A percentile compares a stretch with the other conserved stretches of the same genome.
These are phyloP conservation scores for Drosophila lutescens DNA, from an alignment of 2,888 invertebrate species.

Conservation along the genomic window DNA sequence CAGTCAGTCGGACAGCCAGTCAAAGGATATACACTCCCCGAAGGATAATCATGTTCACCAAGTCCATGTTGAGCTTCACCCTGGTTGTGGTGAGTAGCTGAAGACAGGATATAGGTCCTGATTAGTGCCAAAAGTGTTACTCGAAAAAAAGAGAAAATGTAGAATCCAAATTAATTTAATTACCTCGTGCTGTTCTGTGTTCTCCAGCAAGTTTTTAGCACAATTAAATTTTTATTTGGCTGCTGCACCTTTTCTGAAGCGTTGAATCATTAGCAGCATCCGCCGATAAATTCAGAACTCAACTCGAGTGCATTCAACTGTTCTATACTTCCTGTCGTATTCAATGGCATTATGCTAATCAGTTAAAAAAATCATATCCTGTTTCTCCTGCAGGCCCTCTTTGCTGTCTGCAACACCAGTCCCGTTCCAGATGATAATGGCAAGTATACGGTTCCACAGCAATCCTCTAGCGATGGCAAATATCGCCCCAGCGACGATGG, in stretches of 20 bases:
- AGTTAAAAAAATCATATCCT: neutral
- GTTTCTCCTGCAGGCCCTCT: constrained; percentile 60
- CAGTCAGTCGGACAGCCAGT: constrained; percentile 1
- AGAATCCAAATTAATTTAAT: constrained; percentile 8
- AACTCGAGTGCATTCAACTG: constrained; percentile 14
- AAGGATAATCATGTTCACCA: constrained; percentile 69
- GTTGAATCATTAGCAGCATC: constrained; percentile 11
- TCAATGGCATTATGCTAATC: constrained; percentile 9
- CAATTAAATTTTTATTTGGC: neutral
- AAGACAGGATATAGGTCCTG: constrained; percentile 12
- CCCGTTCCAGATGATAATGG: constrained; percentile 74
- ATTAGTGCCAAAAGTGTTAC: constrained; percentile 9
- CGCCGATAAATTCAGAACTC: constrained; percentile 8
- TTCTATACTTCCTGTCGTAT: constrained; percentile 18
- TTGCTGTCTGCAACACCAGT: constrained; percentile 73
- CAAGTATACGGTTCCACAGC: constrained; percentile 81
- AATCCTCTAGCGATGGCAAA: constrained; percentile 72
- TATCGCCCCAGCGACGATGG: constrained; percentile 76
- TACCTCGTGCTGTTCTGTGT: neutral
- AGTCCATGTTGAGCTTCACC: constrained; percentile 65
- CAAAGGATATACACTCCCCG: constrained; percentile 37
- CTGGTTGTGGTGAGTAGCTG: constrained; percentile 78
- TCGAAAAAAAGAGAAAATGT: neutral
- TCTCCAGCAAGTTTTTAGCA: constrained; percentile 8
- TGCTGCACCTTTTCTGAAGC: constrained; percentile 12